Base-by-base conservation (phyloP, 2,888 invertebrate genomes). In the Drosophila gaucha region DNA sequence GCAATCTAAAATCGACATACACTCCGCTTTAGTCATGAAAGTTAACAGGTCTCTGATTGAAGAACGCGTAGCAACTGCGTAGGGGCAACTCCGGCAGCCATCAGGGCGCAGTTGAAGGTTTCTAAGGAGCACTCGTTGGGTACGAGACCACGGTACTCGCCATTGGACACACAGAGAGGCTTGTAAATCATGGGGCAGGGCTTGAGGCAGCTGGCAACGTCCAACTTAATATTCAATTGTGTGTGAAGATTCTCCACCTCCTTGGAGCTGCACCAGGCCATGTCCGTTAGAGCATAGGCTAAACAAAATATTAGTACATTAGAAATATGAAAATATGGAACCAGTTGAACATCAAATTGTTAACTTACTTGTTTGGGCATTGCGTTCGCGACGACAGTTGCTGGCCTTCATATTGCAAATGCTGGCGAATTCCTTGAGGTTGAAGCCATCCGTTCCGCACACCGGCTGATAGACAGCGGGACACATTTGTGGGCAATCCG, bases 141-240 rank as follows among this genome's bases (percentile, higher is more conserved):
- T 33, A 89, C 54, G 16, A 78, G 36, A n/a, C 76, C 78, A 28
- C 91, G 90, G 63, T 79, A 86, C 31, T 84, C 76, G 54, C 90
- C 91, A 57, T 90, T 90, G 26, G 90, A 86, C 0, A 79, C 78
- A 54, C 91, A 91, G 8, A 90, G 55, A 6, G 91, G 91, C 20
- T 74, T 65, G 51, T 86, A 90, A 52, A 88, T 89, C 88, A 90
- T 74, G 33, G 87, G 55, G 28, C 90, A 90, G 30, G 89, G 83
- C 44, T 67, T 85, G 10, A 86, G 14, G 52, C 90, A 90, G 6
- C 72, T 73, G 0, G 67, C 20, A 3, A 70, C 60, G 2, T 78
- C 74, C 47, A 88, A 51, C 35, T 80, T 78, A 20, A 86, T 43
- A 31, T 66, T 74, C 52, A 89, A 38, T 43, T 72, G 70, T n/a